Conservation (phyloP, 2,113 vertebrate species). For the Gymnarchus niloticus region DNA sequence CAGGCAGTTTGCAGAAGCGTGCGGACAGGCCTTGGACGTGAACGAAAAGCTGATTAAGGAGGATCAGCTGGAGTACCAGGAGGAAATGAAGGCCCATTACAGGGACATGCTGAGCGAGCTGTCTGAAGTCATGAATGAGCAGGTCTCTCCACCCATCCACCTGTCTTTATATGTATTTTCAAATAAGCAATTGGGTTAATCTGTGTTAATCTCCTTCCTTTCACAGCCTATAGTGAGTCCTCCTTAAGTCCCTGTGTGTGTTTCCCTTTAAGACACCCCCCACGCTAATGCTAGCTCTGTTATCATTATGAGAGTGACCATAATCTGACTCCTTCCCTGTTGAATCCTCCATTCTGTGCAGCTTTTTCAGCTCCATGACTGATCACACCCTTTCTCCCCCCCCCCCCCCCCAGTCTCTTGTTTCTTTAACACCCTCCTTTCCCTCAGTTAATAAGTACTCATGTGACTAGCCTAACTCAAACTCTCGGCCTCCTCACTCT, state of each 20-base stretch:
- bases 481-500: neutral
- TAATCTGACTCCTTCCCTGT: neutral
- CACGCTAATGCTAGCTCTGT: neutral
- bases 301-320: neutral
- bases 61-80: constrained; percentile 96
- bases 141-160: constrained; percentile 67
- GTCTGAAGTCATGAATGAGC: constrained; percentile 88
- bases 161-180: neutral
- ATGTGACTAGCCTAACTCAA: neutral
- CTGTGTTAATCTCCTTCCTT: neutral
- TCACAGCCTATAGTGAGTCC: neutral
- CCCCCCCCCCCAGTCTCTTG: neutral
- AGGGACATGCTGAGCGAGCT: constrained; percentile 90
- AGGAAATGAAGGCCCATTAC: constrained; percentile 94
- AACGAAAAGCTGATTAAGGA: constrained; percentile 96
- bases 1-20: constrained; percentile 92
- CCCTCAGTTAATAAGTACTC: neutral
- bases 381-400: neutral
- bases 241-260: neutral
- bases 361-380: neutral
- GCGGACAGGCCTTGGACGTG: constrained; percentile 90
- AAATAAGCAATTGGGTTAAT: neutral
- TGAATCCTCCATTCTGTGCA: neutral
- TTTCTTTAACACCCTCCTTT: neutral
- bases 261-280: neutral